A percentile compares a stretch with the other conserved stretches of the same genome.
Conservation (phyloP, 1,140 invertebrate species). For the Brachionus calyciflorus region DNA sequence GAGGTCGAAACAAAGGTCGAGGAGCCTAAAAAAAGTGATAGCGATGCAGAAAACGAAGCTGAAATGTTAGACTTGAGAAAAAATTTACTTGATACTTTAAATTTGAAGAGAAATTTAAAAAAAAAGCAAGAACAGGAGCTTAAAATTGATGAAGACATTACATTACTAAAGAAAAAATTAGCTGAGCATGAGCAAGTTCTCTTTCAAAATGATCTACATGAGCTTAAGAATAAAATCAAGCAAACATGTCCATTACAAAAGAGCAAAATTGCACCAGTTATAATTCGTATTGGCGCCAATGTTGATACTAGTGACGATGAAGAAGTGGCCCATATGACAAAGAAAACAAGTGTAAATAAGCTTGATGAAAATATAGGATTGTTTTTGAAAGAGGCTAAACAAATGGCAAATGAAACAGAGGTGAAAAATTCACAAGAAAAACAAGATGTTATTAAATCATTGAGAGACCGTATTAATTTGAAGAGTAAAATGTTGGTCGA, state of each 20-base stretch:
- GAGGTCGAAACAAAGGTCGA: not conserved
- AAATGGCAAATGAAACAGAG: not conserved
- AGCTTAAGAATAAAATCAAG: not conserved
- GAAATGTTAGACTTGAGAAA: constrained; percentile 22
- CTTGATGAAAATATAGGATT: not conserved
- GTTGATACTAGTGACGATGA: constrained; percentile 17
- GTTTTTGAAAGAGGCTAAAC: constrained; percentile 25
- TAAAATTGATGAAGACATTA: constrained; percentile 13
- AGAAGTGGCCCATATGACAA: too few species aligned
- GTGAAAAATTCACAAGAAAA: constrained; percentile 16
- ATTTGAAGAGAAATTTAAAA: not conserved
- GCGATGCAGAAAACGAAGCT: not conserved
- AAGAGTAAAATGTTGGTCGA: constrained; percentile 19
- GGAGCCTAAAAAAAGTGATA: not conserved
- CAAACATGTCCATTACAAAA: not conserved
- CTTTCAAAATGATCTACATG: not conserved
- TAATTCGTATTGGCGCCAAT: constrained; percentile 7
- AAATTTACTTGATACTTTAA: not conserved
- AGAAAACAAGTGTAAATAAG: too few species aligned
- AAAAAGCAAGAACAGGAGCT: constrained; percentile 20
- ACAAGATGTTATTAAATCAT: constrained; percentile 19
- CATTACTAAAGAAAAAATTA: constrained; percentile 12
- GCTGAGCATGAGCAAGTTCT: not conserved
- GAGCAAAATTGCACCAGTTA: constrained; percentile 19
- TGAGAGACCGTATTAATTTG: constrained; percentile 24